Base-by-base conservation (phyloP, 1,140 invertebrate genomes). In the Pseudomyrmex gracilis region DNA sequence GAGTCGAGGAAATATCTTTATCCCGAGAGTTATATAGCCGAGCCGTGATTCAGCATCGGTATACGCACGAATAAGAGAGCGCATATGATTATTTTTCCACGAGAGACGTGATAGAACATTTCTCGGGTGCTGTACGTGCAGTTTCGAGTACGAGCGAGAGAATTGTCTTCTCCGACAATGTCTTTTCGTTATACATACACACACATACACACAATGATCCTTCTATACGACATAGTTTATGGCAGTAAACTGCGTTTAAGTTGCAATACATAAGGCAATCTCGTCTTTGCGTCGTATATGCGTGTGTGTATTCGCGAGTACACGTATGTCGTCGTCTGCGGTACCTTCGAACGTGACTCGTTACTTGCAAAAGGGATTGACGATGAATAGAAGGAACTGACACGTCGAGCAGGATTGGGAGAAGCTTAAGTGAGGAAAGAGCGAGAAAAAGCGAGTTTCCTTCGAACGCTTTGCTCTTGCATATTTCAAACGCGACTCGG, bases 191-290 rank as follows among this genome's bases (percentile, higher is more conserved):
- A 57, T 45, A 63, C 74, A 3, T 47, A 34, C 34, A 34, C 34
- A 34, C 5, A 34, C 34, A 34, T 0, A 60, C 17, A 77, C 43
- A 67, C 20, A 22, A 4, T 83, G 68, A 86, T 86, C 89, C 77
- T 47, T 84, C 49, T 83, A 83, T 77, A 71, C 82, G 76, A 66
- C 22, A 66, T 89, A 87, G 90, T 90, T 91, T 89, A 89, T 89
- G 78, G 87, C 85, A 86, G 84, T 88, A 87, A 86, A 91, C 89
- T 91, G 84, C 84, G 90, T 91, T 87, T 76, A 90, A 91, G 88
- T 91, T 92, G 87, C 85, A 88, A 90, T 90, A 91, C 88, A 89
- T 92, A 92, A 92, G 89, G 89, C 90, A 90, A 91, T 91, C 87
- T 68, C 61, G 82, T 73, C 84, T 84, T 89, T 68, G 84, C 85